A percentile compares a stretch with the other conserved stretches of the same genome.
phyloP scores from a whole-genome alignment of 2,888 invertebrate species.

The Megastigmus dorsalis region DNA sequence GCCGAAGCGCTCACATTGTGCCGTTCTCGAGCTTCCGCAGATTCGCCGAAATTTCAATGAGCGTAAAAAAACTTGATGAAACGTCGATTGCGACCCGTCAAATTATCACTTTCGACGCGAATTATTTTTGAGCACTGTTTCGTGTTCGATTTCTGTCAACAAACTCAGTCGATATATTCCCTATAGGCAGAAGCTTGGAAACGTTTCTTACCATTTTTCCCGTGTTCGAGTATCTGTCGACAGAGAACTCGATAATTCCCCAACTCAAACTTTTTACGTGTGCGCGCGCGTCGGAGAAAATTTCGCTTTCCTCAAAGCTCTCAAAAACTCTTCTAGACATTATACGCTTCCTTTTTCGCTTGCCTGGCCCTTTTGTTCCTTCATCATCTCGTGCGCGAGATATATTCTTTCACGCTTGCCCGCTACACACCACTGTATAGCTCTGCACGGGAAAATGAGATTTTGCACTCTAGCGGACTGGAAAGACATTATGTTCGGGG shows the following conservation, averaged over 20 bases:
- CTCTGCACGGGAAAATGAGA: constrained; percentile 23
- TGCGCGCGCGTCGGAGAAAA: background rate
- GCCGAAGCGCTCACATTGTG: no score
- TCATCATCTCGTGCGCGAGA: background rate
- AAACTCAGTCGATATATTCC: background rate
- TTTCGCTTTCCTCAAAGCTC: background rate
- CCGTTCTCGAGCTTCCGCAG: no score
- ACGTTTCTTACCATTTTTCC: no score
- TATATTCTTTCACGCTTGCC: background rate
- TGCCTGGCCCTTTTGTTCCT: background rate
- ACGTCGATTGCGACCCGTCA: no score
- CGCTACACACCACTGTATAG: no score
- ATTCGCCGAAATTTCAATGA: no score
- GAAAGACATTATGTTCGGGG: constrained; percentile 7
- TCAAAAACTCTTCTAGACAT: no score
- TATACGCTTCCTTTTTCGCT: background rate
- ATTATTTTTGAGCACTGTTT: background rate
- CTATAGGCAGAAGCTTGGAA: no score
- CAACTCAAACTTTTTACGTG: background rate
- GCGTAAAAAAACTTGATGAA: no score
- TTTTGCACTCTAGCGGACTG: constrained; percentile 24
- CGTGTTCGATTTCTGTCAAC: background rate
- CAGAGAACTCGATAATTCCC: background rate
- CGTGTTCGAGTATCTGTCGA: no score
- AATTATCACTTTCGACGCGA: background rate